Evolutionary conservation across 2,888 invertebrate genomes (phyloP), one percentile per base, ranked within the genome.

Genomic region (Mystacides longicornis): DNA sequence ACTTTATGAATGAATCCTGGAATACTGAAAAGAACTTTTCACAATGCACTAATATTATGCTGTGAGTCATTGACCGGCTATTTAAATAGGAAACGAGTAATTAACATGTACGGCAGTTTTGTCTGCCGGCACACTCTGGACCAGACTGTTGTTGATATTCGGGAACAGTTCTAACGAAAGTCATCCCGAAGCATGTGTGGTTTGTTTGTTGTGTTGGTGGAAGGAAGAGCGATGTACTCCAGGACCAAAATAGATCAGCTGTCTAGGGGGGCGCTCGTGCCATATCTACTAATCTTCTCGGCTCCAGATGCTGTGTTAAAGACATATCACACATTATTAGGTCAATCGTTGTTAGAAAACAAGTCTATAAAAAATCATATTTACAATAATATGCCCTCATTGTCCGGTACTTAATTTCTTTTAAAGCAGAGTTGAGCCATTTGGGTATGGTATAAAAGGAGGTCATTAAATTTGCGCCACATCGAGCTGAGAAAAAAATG

Each of bases 261-360:
- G 21, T 22, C 37, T 23, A 48, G 53, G 53, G 53, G 53, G 48
- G 23, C 42, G 49, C 53, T 33, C 49, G 53, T 53, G 48, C 49
- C 49, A 46, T 20, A 20, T 52, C 27, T n/a, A 46, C 45, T 5
- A n/a, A n/a, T n/a, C n/a, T n/a, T n/a, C n/a, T n/a, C n/a, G n/a
- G n/a, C n/a, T n/a, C n/a, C n/a, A n/a, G n/a, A n/a, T n/a, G n/a
- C n/a, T n/a, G n/a, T n/a, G n/a, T n/a, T n/a, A n/a, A n/a, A n/a
- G n/a, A n/a, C n/a, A n/a, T n/a, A n/a, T n/a, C n/a, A n/a, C n/a
- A n/a, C n/a, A n/a, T n/a, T n/a, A n/a, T n/a, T n/a, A n/a, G n/a
- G n/a, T n/a, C n/a, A n/a, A n/a, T n/a, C n/a, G n/a, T n/a, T n/a
- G n/a, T n/a, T n/a, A n/a, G n/a, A n/a, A n/a, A n/a, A n/a, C n/a